Percentiles rank a stretch among this genome's conserved stretches.
Evolutionary conservation across 2,113 vertebrate genomes (phyloP).

Genomic region (Capreolus pygargus): DNA sequence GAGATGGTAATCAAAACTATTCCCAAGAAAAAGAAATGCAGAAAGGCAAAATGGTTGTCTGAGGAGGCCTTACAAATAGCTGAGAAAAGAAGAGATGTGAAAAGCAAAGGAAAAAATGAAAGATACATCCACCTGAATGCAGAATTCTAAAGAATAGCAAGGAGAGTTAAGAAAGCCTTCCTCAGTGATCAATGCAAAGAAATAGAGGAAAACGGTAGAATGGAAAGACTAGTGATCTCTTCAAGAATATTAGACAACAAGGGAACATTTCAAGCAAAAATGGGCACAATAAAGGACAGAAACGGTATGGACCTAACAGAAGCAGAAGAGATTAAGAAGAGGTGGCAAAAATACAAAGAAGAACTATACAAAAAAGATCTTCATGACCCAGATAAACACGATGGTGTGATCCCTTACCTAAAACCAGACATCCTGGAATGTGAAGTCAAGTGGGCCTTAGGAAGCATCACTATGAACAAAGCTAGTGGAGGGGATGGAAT

Average conservation of each 20-base stretch:
- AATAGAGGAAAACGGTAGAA: neutral
- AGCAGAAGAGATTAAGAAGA: neutral
- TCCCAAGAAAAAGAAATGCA: neutral
- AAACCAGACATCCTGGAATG: neutral
- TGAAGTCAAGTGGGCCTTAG: neutral
- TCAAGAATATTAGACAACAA: neutral
- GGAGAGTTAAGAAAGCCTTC: neutral
- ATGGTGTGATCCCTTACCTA: neutral
- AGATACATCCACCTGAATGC: neutral
- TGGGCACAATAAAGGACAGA: neutral
- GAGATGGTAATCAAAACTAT: neutral
- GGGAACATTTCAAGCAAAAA: neutral
- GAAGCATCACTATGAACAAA: neutral
- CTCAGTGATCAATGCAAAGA: neutral
- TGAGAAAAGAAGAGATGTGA: neutral
- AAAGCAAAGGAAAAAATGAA: neutral
- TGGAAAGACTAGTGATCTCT: neutral
- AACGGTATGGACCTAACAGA: neutral
- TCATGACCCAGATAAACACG: neutral
- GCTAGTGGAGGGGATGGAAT: neutral
- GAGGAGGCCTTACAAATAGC: neutral
- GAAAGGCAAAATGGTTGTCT: neutral
- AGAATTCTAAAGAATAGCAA: neutral
- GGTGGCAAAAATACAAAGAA: neutral
- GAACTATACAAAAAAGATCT: neutral